Base-by-base conservation (phyloP, 92 coral and sea anemone genomes). In the Montipora capitata region DNA sequence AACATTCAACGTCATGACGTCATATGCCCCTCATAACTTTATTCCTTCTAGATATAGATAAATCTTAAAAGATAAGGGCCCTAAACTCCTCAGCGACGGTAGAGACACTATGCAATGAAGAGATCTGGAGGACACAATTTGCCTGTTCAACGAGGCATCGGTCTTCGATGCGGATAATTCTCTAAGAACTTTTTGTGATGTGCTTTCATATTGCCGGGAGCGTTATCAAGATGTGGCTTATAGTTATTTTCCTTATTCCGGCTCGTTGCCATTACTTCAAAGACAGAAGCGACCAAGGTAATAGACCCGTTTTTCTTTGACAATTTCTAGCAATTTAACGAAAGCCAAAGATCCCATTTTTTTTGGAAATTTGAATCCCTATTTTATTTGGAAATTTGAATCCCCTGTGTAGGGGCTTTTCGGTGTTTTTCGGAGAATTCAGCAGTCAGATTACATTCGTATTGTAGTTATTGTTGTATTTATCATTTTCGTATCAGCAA, bases 211-310 rank as follows among this genome's bases (percentile, higher is more conserved):
- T 2, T 40, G 11, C 17, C 18, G 27, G 20, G 35, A 2, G 44
- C 3, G 44, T 39, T 39, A 35, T 67, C n/a, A 68, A 16, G 68
- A 81, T 81, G 85, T 41, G 77, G 68, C 10, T 68, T 17, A 15
- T 68, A 68, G 9, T 68, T 51, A 48, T 68, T 18, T 69, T 54
- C 76, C 51, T 81, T 13, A 54, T 68, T 44, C 76, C 68, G 17
- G 77, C 52, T 52, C 40, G 16, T 10, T 40, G 52, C 0, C 85
- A 81, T 35, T 81, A 68, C 76, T 68, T 35, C 67, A 68, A 17
- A n/a, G 67, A 18, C 17, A 12, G 13, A 13, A 81, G 77, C 35
- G 85, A 81, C 77, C 77, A 81, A 69, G 85, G 85, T 81, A 68
- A 81, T 45, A 35, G 40, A 45, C 16, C 10, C 7, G 6, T 7